Evolutionary conservation across 2,113 vertebrate genomes (phyloP).

Genomic region (Microcebus murinus): DNA sequence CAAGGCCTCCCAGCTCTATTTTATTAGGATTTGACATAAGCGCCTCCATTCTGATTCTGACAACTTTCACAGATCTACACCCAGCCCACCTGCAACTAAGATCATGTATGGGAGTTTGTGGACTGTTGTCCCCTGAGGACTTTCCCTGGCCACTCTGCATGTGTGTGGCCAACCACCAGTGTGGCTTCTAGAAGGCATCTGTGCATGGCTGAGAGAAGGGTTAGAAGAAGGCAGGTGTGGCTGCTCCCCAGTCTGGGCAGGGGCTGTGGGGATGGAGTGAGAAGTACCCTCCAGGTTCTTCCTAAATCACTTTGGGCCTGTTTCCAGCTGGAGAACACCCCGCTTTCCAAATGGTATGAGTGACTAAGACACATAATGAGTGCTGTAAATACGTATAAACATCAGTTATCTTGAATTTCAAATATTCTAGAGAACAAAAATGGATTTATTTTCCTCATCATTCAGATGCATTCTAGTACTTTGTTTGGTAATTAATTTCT

Average conservation of each 20-base stretch:
- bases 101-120: not conserved
- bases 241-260: not conserved
- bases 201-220: not conserved
- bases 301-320: accelerated
- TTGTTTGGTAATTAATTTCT: not conserved
- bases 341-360: not conserved
- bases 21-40: not conserved
- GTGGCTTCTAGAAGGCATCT: accelerated
- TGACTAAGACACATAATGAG: not conserved
- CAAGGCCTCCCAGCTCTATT: not conserved
- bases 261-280: not conserved
- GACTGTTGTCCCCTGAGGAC: not conserved
- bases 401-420: not conserved
- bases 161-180: not conserved
- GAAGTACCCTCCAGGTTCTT: accelerated
- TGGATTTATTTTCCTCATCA: not conserved
- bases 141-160: too few species aligned
- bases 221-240: not conserved
- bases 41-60: not conserved
- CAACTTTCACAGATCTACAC: not conserved
- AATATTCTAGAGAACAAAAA: not conserved
- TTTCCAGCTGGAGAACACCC: not conserved
- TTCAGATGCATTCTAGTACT: not conserved
- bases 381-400: too few species aligned
- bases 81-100: not conserved